A percentile compares a stretch with the other conserved stretches of the same genome.
These are phyloP conservation scores for Cladorhizidae sp. DNA, from an alignment of 37 sponge, comb jelly and placozoan species.

Conservation along the genomic window DNA sequence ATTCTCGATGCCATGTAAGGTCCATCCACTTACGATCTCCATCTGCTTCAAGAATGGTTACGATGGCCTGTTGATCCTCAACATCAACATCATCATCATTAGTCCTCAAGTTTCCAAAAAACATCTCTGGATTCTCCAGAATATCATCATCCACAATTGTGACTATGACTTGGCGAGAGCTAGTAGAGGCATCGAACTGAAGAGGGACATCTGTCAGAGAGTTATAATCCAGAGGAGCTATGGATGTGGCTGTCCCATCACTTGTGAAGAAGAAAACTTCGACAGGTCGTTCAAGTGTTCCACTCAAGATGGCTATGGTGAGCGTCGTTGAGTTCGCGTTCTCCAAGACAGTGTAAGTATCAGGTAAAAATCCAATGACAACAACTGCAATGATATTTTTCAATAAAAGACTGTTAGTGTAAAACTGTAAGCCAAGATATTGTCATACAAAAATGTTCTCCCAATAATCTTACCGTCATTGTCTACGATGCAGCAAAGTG, in stretches of 20 bases:
- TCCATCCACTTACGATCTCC: background rate
- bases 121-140: conserved; percentile 5
- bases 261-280: conserved; percentile 22
- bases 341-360: conserved; percentile 17
- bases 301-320: background rate
- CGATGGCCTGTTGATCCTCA: background rate
- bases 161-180: background rate
- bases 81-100: background rate
- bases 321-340: conserved; percentile 6
- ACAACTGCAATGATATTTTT: conserved; percentile 17
- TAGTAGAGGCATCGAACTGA: background rate
- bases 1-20: too few species aligned
- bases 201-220: background rate
- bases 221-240: background rate
- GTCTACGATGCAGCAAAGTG: conserved; percentile 28
- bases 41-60: conserved; percentile 11
- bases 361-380: conserved; percentile 10
- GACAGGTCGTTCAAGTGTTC: conserved; percentile 14
- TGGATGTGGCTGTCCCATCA: conserved; percentile 42
- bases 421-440: background rate
- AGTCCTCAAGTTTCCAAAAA: conserved; percentile 8
- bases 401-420: background rate
- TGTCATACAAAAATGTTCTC: background rate
- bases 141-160: conserved; percentile 18
- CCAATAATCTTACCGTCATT: conserved; percentile 31